These are phyloP conservation scores for Myopa testacea DNA, from an alignment of 2,888 invertebrate genomes.

Conservation along the genomic window DNA sequence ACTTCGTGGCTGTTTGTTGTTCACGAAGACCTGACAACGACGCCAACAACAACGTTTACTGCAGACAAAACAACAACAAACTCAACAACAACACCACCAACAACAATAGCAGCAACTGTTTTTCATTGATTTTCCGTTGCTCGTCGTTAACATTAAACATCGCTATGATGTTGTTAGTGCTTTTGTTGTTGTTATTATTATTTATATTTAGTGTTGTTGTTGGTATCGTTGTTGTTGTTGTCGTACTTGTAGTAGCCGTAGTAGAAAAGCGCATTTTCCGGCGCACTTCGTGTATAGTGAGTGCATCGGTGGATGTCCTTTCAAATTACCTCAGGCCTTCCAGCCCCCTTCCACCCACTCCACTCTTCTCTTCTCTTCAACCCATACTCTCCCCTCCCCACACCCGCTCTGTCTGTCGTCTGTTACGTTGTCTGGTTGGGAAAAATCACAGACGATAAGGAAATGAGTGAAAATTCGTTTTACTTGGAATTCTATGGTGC, in stretches of 20 bases:
- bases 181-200: not conserved
- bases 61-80: too few relatives aligned
- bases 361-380: not conserved
- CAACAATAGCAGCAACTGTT: not conserved
- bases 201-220: constrained; percentile 1
- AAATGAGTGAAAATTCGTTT: constrained; percentile 64
- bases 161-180: not conserved
- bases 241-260: not conserved
- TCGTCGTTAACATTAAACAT: too few relatives aligned
- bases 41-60: constrained; percentile 3
- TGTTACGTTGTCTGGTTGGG: constrained; percentile 46
- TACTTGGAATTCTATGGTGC: not conserved
- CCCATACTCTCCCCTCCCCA: constrained; percentile 7
- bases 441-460: constrained; percentile 64
- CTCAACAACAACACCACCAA: too few relatives aligned
- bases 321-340: too few relatives aligned
- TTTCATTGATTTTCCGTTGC: constrained; percentile 37
- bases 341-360: constrained; percentile 22
- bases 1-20: not conserved
- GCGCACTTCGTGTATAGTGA: constrained; percentile 24
- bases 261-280: constrained; percentile 44
- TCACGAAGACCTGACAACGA: constrained; percentile 2
- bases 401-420: constrained; percentile 15
- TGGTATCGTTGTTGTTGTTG: constrained; percentile 12
- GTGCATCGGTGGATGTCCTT: constrained; percentile 28